These are phyloP conservation scores for Cecidostiba fungosa DNA, from an alignment of 2,888 invertebrate species.

Conservation along the genomic window DNA sequence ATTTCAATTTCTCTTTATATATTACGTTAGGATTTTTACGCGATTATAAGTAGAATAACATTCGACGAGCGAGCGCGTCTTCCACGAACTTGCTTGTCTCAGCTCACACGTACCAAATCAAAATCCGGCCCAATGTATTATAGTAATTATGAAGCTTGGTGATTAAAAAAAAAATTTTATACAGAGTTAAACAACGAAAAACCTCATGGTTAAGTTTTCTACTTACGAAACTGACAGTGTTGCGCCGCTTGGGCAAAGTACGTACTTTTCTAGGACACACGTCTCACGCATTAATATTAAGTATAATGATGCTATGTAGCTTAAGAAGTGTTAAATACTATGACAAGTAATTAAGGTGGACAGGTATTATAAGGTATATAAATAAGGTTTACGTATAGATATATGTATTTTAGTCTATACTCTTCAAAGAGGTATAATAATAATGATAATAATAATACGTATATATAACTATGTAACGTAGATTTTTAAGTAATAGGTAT, in stretches of 20 bases:
- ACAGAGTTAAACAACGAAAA: slow-evolving; percentile 71
- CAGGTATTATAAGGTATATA: slow-evolving; percentile 68
- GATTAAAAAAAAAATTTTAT: slow-evolving; percentile 53
- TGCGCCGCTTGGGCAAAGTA: slow-evolving; percentile 79
- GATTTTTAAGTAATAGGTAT: slow-evolving; percentile 74
- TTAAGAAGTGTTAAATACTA: slow-evolving; percentile 78
- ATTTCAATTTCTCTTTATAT: no score
- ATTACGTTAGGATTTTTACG: slow-evolving; percentile 15
- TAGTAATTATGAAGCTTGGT: slow-evolving; percentile 48
- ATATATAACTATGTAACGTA: slow-evolving; percentile 59
- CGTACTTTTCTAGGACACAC: slow-evolving; percentile 80
- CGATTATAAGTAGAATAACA: no score
- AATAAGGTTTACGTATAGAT: slow-evolving; percentile 75
- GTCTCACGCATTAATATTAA: slow-evolving; percentile 79
- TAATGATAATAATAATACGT: slow-evolving; percentile 69
- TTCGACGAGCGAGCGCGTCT: slow-evolving; percentile 35
- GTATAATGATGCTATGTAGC: slow-evolving; percentile 75
- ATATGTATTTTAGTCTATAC: slow-evolving; percentile 76
- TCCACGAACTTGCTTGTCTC: slow-evolving; percentile 47
- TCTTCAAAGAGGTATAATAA: slow-evolving; percentile 75
- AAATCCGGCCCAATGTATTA: slow-evolving; percentile 76
- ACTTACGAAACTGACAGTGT: slow-evolving; percentile 80
- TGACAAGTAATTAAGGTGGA: slow-evolving; percentile 73
- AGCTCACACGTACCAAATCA: slow-evolving; percentile 69
- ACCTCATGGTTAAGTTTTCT: slow-evolving; percentile 76